Percentiles rank a stretch among this genome's conserved stretches.
Conservation (phyloP, 2,797 vertebrate species). For the Malurus splendens region DNA sequence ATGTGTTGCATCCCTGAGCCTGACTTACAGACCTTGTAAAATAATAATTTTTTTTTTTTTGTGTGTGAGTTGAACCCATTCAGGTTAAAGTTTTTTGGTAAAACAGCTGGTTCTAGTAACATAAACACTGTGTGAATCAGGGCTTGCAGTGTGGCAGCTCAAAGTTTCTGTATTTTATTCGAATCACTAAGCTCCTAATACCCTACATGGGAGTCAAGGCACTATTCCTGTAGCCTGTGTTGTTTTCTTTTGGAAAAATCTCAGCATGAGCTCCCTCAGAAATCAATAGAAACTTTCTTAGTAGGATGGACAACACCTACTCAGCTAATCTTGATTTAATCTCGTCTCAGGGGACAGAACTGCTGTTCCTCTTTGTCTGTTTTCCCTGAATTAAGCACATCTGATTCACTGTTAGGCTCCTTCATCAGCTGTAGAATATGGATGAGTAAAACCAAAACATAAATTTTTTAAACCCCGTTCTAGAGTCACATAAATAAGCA, state of each 20-base stretch:
- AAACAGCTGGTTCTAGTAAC: neutral
- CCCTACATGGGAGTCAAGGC: neutral
- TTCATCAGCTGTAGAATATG: neutral
- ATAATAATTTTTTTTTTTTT: neutral
- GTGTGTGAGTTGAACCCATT: neutral
- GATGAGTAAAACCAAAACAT: neutral
- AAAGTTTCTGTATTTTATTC: neutral
- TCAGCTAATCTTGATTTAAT: neutral
- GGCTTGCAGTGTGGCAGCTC: neutral
- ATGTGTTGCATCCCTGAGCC: neutral
- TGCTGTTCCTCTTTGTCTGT: neutral
- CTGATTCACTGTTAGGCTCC: neutral
- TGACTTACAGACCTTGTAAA: neutral
- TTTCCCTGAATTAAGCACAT: neutral
- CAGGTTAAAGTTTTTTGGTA: neutral
- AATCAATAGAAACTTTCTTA: constrained; percentile 4
- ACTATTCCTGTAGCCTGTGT: neutral
- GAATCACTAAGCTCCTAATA: neutral
- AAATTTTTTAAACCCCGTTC: neutral
- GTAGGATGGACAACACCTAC: neutral
- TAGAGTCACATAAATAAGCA: neutral
- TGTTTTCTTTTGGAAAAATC: neutral
- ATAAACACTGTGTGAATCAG: neutral
- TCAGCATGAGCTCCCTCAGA: neutral
- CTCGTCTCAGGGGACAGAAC: neutral